Base-by-base conservation (phyloP, 1,140 invertebrate species). In the Limonius californicus region DNA sequence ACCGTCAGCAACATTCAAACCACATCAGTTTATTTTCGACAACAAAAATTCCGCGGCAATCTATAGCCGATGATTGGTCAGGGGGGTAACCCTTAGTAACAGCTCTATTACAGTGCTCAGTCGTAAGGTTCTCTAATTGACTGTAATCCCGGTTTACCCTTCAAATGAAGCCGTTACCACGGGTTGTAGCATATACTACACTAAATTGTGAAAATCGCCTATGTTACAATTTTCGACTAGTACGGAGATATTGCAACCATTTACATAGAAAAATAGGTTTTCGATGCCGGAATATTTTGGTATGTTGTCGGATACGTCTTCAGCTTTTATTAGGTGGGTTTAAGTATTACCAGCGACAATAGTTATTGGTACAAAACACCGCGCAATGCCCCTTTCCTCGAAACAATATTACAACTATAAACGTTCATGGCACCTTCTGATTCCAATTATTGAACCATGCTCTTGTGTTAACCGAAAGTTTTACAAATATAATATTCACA, bases 341-440 rank as follows among this genome's bases (percentile, higher is more conserved):
- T n/a, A n/a, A n/a, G n/a, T n/a, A n/a, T n/a, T n/a, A n/a, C n/a
- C n/a, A n/a, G n/a, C n/a, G n/a, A n/a, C n/a, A n/a, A n/a, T n/a
- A n/a, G n/a, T 54, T 20, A 21, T 20, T 20, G 7, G 4, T 2
- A 14, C n/a, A 23, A 14, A n/a, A n/a, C 6, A 7, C 18, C 7
- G 53, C 20, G 12, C 54, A 61, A 64, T 57, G 35, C 27, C 23
- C 18, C 27, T 18, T 45, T 18, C 16, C 2, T 20, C 20, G 15
- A 54, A 54, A 18, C 16, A 18, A 23, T 16, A 7, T 54, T 6
- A 20, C n/a, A 2, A 15, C 7, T 18, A 20, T 4, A 16, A 18
- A 8, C 7, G 14, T 23, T 16, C 53, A 73, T 73, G 72, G 72
- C 72, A 73, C 70, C 70, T 70, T 73, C 58, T 70, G 72, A 73